A percentile compares a stretch with the other conserved stretches of the same genome.
phyloP scores from a whole-genome alignment of 2,113 vertebrate genomes.

The Antechinus stuartii region DNA sequence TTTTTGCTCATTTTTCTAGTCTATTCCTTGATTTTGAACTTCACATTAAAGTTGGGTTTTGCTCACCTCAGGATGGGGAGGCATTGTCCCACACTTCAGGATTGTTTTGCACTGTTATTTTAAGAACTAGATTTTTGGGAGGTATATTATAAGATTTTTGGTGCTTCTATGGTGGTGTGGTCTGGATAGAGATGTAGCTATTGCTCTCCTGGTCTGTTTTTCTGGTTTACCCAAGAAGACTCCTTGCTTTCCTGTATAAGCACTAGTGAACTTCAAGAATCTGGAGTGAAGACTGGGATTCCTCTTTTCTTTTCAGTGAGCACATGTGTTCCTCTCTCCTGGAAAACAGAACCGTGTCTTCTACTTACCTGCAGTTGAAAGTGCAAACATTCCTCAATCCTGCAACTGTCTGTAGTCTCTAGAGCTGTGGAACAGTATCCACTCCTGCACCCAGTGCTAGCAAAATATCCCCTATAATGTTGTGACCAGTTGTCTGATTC shows the following conservation, averaged over 20 bases:
- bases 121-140: not conserved
- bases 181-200: not conserved
- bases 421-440: not conserved
- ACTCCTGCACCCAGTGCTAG: not conserved
- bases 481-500: not conserved
- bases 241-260: not conserved
- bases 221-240: not conserved
- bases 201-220: not conserved
- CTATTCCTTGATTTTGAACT: not conserved
- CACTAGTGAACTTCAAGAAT: not conserved
- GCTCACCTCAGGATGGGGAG: not conserved
- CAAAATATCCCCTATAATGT: not conserved
- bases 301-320: not conserved
- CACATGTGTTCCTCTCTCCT: not conserved
- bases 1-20: not conserved
- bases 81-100: not conserved
- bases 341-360: not conserved
- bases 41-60: not conserved
- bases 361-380: not conserved
- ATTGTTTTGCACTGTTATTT: not conserved
- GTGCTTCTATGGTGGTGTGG: not conserved
- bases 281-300: not conserved
- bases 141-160: not conserved
- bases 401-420: not conserved
- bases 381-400: not conserved